These are phyloP conservation scores for Zingel zingel DNA, from an alignment of 2,113 vertebrate species.

Conservation along the genomic window DNA sequence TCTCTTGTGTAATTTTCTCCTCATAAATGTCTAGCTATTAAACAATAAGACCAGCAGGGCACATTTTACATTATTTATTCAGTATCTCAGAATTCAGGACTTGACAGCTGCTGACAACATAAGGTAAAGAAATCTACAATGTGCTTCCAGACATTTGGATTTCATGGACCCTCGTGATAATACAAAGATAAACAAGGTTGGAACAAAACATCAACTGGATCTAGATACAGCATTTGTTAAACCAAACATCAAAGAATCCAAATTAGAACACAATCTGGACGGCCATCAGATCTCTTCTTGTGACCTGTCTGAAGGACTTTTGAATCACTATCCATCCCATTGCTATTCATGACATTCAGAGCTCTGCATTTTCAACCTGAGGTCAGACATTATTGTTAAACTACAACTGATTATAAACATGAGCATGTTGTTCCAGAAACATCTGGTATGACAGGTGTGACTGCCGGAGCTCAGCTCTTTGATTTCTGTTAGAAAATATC, in stretches of 20 bases:
- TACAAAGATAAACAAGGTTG: background rate
- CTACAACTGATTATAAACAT: background rate
- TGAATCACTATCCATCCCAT: background rate
- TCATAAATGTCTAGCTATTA: background rate
- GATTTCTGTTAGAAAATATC: background rate
- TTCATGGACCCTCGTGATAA: background rate
- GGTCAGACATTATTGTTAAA: background rate
- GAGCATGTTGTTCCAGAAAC: background rate
- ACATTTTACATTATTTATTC: background rate
- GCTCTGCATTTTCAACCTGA: background rate
- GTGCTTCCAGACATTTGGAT: background rate
- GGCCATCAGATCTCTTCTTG: background rate
- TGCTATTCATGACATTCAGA: background rate
- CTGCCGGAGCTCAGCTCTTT: background rate
- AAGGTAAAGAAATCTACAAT: background rate
- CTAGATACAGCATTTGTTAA: background rate
- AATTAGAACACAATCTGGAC: background rate
- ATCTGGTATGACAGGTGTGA: conserved; percentile 11
- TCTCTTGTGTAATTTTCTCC: background rate
- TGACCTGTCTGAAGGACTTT: background rate
- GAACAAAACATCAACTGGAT: background rate
- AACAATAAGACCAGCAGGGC: background rate
- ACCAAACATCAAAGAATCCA: background rate
- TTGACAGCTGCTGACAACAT: background rate
- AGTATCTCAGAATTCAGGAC: background rate